phyloP scores from a whole-genome alignment of 2,113 vertebrate genomes.

The Smithornis capensis region DNA sequence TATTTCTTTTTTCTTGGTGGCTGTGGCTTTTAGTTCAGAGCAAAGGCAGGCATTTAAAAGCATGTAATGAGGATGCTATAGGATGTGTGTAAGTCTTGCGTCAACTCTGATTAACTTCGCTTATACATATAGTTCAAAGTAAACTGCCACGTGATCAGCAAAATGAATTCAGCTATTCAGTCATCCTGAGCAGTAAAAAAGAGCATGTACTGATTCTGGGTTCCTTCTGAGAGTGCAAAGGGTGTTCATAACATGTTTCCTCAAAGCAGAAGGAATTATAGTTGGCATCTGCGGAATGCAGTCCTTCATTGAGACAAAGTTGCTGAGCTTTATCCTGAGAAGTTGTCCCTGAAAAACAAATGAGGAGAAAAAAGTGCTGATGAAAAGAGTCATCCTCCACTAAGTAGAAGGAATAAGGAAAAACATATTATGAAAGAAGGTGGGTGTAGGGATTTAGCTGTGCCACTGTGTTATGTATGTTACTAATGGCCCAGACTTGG shows the following conservation, averaged over 20 bases:
- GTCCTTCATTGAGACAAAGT: background rate
- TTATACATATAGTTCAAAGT: background rate
- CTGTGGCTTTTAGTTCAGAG: slow-evolving; percentile 19
- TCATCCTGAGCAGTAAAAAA: background rate
- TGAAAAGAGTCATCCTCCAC: background rate
- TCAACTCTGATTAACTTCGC: background rate
- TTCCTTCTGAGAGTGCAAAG: background rate
- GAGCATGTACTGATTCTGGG: background rate
- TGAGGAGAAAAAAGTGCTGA: background rate
- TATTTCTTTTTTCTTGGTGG: background rate
- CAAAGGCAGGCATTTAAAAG: background rate
- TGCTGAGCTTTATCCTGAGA: background rate
- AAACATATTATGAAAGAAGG: background rate
- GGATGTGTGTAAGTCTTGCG: background rate
- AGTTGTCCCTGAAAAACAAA: background rate
- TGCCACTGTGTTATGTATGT: accelerated
- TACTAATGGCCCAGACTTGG: accelerated
- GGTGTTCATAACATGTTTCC: background rate
- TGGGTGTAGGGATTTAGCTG: background rate
- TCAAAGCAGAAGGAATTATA: background rate
- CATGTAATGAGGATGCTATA: background rate
- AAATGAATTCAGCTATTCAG: background rate
- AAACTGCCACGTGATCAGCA: background rate
- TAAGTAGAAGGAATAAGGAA: background rate
- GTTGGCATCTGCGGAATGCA: background rate